These are phyloP conservation scores for Thera obeliscata DNA, from an alignment of 2,888 invertebrate species.

Conservation along the genomic window DNA sequence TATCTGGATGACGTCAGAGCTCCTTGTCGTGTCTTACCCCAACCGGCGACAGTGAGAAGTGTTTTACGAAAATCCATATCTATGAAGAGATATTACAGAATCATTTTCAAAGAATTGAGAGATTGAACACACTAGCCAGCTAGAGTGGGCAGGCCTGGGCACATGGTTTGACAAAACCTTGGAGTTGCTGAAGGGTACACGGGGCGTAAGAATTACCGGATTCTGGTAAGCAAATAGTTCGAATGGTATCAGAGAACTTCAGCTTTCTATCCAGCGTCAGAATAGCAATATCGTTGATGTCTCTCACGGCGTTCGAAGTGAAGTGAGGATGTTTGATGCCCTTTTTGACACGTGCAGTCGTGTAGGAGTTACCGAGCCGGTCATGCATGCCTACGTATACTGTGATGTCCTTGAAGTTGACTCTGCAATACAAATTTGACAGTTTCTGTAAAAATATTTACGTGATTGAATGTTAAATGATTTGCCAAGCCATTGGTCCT, in stretches of 20 bases:
- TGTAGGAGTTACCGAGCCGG: constrained; percentile 63
- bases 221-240: constrained; percentile 80
- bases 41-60: constrained; percentile 73
- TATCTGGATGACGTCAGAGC: constrained; percentile 73
- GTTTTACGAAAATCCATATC: constrained; percentile 64
- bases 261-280: constrained; percentile 75
- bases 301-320: constrained; percentile 80
- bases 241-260: constrained; percentile 70
- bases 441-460: too few relatives aligned
- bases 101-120: background rate
- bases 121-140: too few relatives aligned
- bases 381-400: constrained; percentile 82
- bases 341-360: constrained; percentile 54
- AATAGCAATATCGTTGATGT: constrained; percentile 85
- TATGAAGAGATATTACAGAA: constrained; percentile 36
- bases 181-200: too few relatives aligned
- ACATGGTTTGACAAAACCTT: too few relatives aligned
- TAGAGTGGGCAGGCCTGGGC: too few relatives aligned
- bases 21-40: constrained; percentile 77
- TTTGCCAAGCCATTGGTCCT: too few relatives aligned
- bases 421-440: constrained; percentile 51
- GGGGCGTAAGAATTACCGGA: constrained; percentile 47
- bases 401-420: constrained; percentile 66
- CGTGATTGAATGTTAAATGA: too few relatives aligned
- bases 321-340: constrained; percentile 79